Conservation (phyloP, 2,888 invertebrate species). For the Lithosia quadra region DNA sequence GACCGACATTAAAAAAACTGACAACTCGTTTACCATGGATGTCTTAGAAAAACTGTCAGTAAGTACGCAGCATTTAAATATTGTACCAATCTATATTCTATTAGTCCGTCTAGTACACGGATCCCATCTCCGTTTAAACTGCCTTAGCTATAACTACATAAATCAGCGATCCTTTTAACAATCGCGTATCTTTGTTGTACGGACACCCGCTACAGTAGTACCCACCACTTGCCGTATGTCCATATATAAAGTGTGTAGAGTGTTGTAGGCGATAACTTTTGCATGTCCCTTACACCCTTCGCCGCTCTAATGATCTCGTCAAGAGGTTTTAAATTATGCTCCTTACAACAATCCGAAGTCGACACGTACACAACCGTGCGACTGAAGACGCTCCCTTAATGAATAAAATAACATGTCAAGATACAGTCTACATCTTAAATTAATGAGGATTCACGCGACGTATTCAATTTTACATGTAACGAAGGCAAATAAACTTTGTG, state of each 20-base stretch:
- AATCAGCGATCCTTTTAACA: not conserved
- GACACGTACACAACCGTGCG: slow-evolving; percentile 74
- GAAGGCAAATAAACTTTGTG: slow-evolving; percentile 80
- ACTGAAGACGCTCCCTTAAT: slow-evolving; percentile 76
- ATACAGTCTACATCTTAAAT: slow-evolving; percentile 84
- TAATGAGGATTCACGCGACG: slow-evolving; percentile 82
- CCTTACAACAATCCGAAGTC: slow-evolving; percentile 81
- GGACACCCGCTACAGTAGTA: too few species aligned
- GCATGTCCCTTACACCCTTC: slow-evolving; percentile 51
- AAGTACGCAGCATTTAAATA: too few species aligned
- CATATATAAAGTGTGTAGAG: not conserved
- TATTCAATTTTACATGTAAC: slow-evolving; percentile 84
- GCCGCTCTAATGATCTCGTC: slow-evolving; percentile 76
- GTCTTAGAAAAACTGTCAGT: too few species aligned
- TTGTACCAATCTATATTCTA: too few species aligned
- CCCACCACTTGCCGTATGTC: not conserved
- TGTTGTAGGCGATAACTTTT: slow-evolving; percentile 47
- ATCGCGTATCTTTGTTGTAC: not conserved
- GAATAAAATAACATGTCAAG: slow-evolving; percentile 86
- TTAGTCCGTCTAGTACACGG: too few species aligned
- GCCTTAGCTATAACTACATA: not conserved
- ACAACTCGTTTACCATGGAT: too few species aligned
- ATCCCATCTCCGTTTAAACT: not conserved
- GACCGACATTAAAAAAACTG: too few species aligned
- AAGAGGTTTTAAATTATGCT: slow-evolving; percentile 83